Percentiles rank a stretch among this genome's conserved stretches.
Evolutionary conservation across 1,140 invertebrate species (phyloP).

Genomic region (Oryzaephilus surinamensis): DNA sequence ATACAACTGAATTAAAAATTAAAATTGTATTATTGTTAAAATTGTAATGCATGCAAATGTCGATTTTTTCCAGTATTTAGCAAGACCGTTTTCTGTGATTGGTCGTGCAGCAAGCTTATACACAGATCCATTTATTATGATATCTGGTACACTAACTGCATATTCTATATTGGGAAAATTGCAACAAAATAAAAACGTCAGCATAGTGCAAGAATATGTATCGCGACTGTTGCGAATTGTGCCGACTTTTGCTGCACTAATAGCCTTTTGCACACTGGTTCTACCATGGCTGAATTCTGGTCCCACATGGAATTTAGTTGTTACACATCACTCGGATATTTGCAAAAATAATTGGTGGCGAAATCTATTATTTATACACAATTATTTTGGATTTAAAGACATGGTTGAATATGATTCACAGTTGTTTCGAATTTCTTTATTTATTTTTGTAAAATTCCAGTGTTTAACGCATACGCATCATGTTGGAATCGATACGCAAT

Average conservation of each 20-base stretch:
- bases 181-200: conserved; percentile 43
- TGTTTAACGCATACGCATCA: conserved; percentile 58
- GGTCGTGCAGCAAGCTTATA: conserved; percentile 63
- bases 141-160: conserved; percentile 59
- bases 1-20: no score
- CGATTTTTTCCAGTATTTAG: conserved; percentile 42
- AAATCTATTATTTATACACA: conserved; percentile 50
- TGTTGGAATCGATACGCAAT: conserved; percentile 70
- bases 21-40: neutral
- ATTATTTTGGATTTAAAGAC: conserved; percentile 50
- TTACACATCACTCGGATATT: conserved; percentile 47
- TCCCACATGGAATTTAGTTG: conserved; percentile 50
- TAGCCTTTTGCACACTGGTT: conserved; percentile 54
- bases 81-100: conserved; percentile 58
- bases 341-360: conserved; percentile 52
- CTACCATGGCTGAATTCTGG: conserved; percentile 47
- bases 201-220: conserved; percentile 47
- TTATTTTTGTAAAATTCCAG: conserved; percentile 35
- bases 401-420: no score
- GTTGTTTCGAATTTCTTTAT: conserved; percentile 5
- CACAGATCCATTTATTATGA: conserved; percentile 66
- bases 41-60: neutral
- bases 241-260: conserved; percentile 45
- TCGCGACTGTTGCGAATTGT: conserved; percentile 49
- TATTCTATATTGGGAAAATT: conserved; percentile 53